Conservation (phyloP, 1,140 invertebrate species). For the Lanistes nyassanus region DNA sequence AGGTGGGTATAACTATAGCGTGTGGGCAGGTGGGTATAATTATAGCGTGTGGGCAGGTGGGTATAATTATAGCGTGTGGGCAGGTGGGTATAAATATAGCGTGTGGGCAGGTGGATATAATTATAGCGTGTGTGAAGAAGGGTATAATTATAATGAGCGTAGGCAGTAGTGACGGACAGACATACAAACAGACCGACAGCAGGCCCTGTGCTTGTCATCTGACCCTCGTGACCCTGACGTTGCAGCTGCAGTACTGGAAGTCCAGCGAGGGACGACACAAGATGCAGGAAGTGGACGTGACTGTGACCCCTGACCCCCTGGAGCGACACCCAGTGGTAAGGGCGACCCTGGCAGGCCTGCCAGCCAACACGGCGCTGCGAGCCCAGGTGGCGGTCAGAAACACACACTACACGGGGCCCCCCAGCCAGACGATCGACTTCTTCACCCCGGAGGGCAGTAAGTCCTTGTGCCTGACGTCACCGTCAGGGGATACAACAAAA, state of each 20-base stretch:
- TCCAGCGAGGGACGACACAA: slow-evolving; percentile 55
- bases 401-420: slow-evolving; percentile 86
- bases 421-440: slow-evolving; percentile 86
- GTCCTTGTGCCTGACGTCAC: background rate
- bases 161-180: no score
- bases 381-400: slow-evolving; percentile 93
- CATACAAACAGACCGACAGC: no score
- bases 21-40: no score
- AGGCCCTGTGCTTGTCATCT: background rate
- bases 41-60: no score
- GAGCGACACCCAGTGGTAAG: slow-evolving; percentile 42
- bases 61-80: no score
- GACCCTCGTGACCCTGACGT: background rate
- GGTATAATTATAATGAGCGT: no score
- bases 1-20: no score
- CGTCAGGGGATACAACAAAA: background rate
- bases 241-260: slow-evolving; percentile 60
- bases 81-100: no score
- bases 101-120: no score
- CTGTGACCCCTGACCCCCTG: slow-evolving; percentile 26
- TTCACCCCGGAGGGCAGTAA: slow-evolving; percentile 81
- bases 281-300: slow-evolving; percentile 53
- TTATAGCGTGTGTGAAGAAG: no score
- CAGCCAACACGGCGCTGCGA: slow-evolving; percentile 85
- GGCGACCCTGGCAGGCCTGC: slow-evolving; percentile 49